Evolutionary conservation across 35 echinoderm and acorn worm species (phyloP), one percentile per base, ranked within the genome.

Genomic region (Apostichopus californicus): DNA sequence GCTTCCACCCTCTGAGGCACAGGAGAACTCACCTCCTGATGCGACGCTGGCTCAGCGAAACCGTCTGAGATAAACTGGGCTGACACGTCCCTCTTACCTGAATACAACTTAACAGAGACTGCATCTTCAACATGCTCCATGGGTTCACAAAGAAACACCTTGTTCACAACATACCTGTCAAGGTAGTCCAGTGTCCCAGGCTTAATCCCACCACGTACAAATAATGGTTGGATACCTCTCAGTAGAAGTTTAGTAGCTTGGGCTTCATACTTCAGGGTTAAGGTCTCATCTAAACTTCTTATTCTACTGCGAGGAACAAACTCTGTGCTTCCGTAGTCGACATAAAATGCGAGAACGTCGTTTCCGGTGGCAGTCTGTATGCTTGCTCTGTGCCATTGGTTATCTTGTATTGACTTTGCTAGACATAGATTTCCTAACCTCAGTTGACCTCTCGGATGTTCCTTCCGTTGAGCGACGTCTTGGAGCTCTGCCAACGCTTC

Each of bases 271-370:
- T 83, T 90, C 61, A 97, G 78, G 23, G 92, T 65, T 1, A 87
- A 64, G 6, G 60, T 73, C 34, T 92, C 75, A 78, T 91, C 89
- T 28, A 83, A 65, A n/a, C 18, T 90, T 70, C 93, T 24, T 13
- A 97, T 92, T 26, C 90, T 77, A 9, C 61, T 93, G 58, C 90
- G 77, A 57, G 95, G 95, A 54, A 97, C 92, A 56, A 97, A 94
- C 34, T 97, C 95, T 15, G 95, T 97, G 93, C 94, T 97, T 4
- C 95, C 95, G 54, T 94, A 94, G 64, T 97, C 95, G 10, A 97
- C 93, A 87, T 94, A 97, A 22, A 90, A 97, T n/a, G 93, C 93
- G 57, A 97, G 92, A 24, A 97, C 95, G 72, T 97, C 95, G 75
- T 97, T 97, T 56, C 93, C 95, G 20, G 93, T 97, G 54, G 86